Evolutionary conservation across 2,797 vertebrate species (phyloP), one percentile per base, ranked within the genome.

Genomic region (Bucorvus abyssinicus): DNA sequence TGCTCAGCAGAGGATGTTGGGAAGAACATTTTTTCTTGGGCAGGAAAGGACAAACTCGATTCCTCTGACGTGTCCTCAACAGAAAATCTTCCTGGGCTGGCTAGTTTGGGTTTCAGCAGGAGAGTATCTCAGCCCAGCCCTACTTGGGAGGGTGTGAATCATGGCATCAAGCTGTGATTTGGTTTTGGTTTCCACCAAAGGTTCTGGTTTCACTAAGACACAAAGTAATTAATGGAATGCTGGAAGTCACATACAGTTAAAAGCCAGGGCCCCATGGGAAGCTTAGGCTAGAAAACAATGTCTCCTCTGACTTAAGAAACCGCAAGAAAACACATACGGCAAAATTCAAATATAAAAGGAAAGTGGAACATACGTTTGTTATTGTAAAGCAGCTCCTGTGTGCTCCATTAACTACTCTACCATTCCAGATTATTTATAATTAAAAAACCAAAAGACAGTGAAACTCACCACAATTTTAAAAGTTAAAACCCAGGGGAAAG

Each of bases 251-350:
- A 94, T 38, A 92, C 84, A 93, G 90, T 90, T 81, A 86, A 84
- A 84, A 95, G 75, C 74, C 61, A 92, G 42, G 93, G 93, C 91
- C 94, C 77, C 67, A n/a, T 15, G 90, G 95, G 91, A 92, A 93
- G 82, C 68, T 47, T 7, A n/a, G 17, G 88, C 94, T 88, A 75
- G 78, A 87, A 88, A 97, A 98, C 97, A 98, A 97, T 78, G 69
- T 81, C 83, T 87, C 86, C 96, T 97, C 96, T 98, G 97, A 98
- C 95, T 95, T 57, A 4, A 4, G 9, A 90, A 98, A 97, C 97
- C 98, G 93, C 97, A 97, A 92, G 96, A 97, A 96, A 97, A 97
- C 93, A 95, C 95, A 95, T 88, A 97, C 57, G 0, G 93, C 96
- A 94, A 95, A 90, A 96, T 94, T 96, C 91, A 93, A 87, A 95